Conservation (phyloP, 2,797 vertebrate species). For the Toxotes lorentzi region DNA sequence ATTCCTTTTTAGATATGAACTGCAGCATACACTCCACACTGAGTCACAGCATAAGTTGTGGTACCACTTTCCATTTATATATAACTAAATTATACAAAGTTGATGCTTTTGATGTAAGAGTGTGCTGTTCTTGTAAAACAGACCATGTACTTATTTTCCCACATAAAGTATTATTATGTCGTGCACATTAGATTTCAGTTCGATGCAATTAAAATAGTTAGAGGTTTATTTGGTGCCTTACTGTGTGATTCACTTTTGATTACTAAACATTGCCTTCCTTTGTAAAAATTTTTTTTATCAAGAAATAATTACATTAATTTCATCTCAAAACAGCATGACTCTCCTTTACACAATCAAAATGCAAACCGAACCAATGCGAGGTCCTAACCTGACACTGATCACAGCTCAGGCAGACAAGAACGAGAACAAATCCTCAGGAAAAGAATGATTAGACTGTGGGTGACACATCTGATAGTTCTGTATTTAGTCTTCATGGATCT, state of each 20-base stretch:
- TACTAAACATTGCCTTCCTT: background rate
- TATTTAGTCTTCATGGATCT: slow-evolving; percentile 65
- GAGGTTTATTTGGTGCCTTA: background rate
- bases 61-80: background rate
- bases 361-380: slow-evolving; percentile 27
- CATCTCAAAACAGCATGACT: slow-evolving; percentile 10
- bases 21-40: background rate
- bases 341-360: slow-evolving; percentile 18
- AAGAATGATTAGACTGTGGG: slow-evolving; percentile 44
- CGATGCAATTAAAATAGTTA: background rate
- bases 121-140: background rate
- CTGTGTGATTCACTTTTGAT: background rate
- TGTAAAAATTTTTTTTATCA: background rate
- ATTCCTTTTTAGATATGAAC: slow-evolving; percentile 4
- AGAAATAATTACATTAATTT: background rate
- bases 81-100: background rate
- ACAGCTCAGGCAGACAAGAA: slow-evolving; percentile 60
- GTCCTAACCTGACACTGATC: slow-evolving; percentile 47
- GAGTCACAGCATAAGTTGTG: slow-evolving; percentile 11
- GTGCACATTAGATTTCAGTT: background rate
- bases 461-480: slow-evolving; percentile 70
- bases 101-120: background rate
- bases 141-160: background rate
- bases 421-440: slow-evolving; percentile 59
- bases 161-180: background rate